phyloP scores from a whole-genome alignment of 2,888 invertebrate genomes.

The Drosophila cyrtoloma region DNA sequence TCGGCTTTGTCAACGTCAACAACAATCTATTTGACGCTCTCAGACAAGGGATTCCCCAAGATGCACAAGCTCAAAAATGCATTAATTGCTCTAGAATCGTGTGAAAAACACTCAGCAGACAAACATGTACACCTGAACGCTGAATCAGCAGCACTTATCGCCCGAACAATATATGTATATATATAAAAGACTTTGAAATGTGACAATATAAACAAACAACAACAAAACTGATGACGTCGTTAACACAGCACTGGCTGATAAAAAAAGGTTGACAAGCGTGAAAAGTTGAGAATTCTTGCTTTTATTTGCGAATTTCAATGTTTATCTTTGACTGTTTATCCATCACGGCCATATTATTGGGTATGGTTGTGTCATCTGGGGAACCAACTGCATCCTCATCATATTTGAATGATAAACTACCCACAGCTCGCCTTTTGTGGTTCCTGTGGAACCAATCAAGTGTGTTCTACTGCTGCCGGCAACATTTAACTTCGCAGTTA shows the following conservation, averaged over 20 bases:
- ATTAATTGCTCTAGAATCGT: neutral
- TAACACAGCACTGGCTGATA: neutral
- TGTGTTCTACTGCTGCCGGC: neutral
- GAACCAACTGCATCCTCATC: neutral
- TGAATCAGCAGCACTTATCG: neutral
- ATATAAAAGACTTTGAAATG: slow-evolving; percentile 9
- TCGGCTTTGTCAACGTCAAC: neutral
- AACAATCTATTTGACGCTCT: neutral
- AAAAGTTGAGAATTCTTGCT: slow-evolving; percentile 1
- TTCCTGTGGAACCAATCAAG: neutral
- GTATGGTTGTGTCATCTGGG: neutral
- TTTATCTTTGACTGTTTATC: neutral
- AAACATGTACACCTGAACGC: neutral
- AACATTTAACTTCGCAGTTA: neutral
- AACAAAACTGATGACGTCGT: neutral
- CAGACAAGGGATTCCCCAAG: neutral
- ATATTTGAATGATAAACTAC: neutral
- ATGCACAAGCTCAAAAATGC: neutral
- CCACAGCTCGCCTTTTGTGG: neutral
- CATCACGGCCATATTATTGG: neutral
- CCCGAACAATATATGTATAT: neutral
- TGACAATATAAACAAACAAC: slow-evolving; percentile 8
- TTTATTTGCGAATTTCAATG: slow-evolving; percentile 24
- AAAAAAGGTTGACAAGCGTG: neutral
- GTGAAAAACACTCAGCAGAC: neutral